Evolutionary conservation across 1,140 invertebrate species (phyloP), one percentile per base, ranked within the genome.

Genomic region (Brachionus manjavacas): DNA sequence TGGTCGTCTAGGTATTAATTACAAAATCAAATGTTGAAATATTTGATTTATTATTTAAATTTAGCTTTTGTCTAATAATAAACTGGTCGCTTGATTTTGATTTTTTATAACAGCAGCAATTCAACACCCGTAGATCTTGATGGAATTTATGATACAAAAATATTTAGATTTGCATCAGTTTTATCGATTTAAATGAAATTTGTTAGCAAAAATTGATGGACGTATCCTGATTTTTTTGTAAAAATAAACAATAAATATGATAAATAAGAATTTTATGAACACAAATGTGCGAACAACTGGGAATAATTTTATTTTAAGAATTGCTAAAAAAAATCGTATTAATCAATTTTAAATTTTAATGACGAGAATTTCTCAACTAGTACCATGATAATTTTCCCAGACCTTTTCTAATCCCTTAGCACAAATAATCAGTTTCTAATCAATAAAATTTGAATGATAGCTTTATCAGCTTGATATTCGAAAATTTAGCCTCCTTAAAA

Each of bases 91-190:
- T 20, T 60, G 1, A 46, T 46, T 46, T 46, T 46, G 14, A 35
- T 35, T 46, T 46, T 46, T 11, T 2, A 46, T 14, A 46, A 46
- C 43, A 46, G 43, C 43, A 46, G 43, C 14, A 46, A n/a, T 46
- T 46, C 14, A 46, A 46, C 43, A 46, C 43, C 43, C 43, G 11
- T 46, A 46, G 43, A 46, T 60, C 20, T 60, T 60, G 52, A 60
- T 60, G 52, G 16, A 60, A 60, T 60, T 60, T 60, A 9, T 60
- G 52, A 25, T 60, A 60, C 20, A 60, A 60, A 60, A 60, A 60
- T 60, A 60, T 60, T 60, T 60, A 60, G 52, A 60, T 60, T 60
- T 60, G 52, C 52, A 60, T 60, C 52, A 60, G 52, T 60, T 60
- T 60, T 60, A 60, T 60, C 52, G 52, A 23, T 60, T 60, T 60